Conservation (phyloP, 2,888 invertebrate species). For the Cheilosia vulpina region DNA sequence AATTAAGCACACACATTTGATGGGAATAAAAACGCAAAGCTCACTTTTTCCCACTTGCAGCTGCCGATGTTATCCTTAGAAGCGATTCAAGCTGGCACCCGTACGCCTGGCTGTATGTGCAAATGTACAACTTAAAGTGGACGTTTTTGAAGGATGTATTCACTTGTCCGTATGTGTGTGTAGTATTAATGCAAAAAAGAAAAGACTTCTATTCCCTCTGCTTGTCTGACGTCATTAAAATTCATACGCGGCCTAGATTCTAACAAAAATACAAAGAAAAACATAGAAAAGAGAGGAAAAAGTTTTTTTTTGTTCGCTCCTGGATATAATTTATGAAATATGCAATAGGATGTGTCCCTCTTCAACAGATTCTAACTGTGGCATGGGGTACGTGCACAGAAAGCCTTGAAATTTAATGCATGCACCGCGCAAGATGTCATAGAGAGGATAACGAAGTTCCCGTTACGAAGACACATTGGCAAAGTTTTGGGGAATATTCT, state of each 20-base stretch:
- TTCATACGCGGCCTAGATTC: slow-evolving; percentile 81
- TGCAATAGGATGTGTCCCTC: slow-evolving; percentile 54
- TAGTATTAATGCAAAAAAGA: slow-evolving; percentile 16
- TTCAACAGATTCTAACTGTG: slow-evolving; percentile 45
- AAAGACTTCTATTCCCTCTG: slow-evolving; percentile 8
- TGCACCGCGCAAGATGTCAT: slow-evolving; percentile 56
- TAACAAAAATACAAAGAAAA: slow-evolving; percentile 54
- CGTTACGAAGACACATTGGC: slow-evolving; percentile 60
- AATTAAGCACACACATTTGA: slow-evolving; percentile 58
- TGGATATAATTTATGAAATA: slow-evolving; percentile 51
- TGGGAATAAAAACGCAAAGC: slow-evolving; percentile 4
- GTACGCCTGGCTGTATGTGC: slow-evolving; percentile 10
- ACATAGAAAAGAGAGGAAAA: slow-evolving; percentile 25
- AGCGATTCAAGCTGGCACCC: slow-evolving; percentile 18
- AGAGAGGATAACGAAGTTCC: slow-evolving; percentile 58
- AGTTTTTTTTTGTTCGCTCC: slow-evolving; percentile 33
- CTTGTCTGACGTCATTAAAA: slow-evolving; percentile 80
- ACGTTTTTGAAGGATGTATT: slow-evolving; percentile 54
- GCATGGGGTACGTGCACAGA: slow-evolving; percentile 15
- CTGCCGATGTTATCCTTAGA: slow-evolving; percentile 50
- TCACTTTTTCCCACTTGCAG: slow-evolving; percentile 15
- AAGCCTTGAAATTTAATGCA: slow-evolving; percentile 70
- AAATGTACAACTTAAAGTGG: slow-evolving; percentile 46
- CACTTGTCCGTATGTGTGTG: slow-evolving; percentile 20
- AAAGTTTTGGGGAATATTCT: slow-evolving; percentile 45